A percentile compares a stretch with the other conserved stretches of the same genome.
These are phyloP conservation scores for Hemitrygon akajei DNA, from an alignment of 2,797 vertebrate species.

Conservation along the genomic window DNA sequence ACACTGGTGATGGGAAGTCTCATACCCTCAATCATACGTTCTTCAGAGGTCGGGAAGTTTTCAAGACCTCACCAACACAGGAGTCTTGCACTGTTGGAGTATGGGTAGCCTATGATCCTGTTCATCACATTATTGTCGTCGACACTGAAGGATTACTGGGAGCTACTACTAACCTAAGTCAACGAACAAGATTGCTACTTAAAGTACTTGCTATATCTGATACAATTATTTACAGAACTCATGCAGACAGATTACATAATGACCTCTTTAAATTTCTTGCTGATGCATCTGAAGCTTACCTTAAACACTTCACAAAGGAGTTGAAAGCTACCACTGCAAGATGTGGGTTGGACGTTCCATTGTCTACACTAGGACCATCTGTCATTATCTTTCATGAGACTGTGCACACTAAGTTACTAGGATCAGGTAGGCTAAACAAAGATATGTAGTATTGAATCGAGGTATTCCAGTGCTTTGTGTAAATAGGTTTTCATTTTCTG, in stretches of 20 bases:
- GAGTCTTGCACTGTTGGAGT: constrained; percentile 96
- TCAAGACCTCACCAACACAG: constrained; percentile 90
- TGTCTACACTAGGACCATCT: constrained; percentile 88
- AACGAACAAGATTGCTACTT: constrained; percentile 87
- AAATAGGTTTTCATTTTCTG: neutral
- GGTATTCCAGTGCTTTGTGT: neutral
- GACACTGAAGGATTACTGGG: constrained; percentile 95
- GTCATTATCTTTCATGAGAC: constrained; percentile 98
- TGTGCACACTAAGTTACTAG: constrained; percentile 89
- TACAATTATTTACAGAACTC: constrained; percentile 92
- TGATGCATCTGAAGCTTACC: constrained; percentile 94
- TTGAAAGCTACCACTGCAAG: constrained; percentile 92
- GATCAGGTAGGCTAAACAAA: constrained; percentile 72
- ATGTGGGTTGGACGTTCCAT: constrained; percentile 89
- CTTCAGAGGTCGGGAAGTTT: constrained; percentile 91
- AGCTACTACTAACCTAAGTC: constrained; percentile 86
- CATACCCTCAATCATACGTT: constrained; percentile 98
- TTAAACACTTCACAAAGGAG: constrained; percentile 94
- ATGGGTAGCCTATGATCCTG: constrained; percentile 91
- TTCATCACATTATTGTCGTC: constrained; percentile 83
- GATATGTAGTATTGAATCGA: neutral
- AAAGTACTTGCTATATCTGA: constrained; percentile 96
- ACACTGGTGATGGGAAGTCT: constrained; percentile 96
- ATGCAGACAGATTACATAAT: constrained; percentile 91
- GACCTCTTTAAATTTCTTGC: constrained; percentile 98